Evolutionary conservation across 2,113 vertebrate species (phyloP).

Genomic region (Podilymbus podiceps): DNA sequence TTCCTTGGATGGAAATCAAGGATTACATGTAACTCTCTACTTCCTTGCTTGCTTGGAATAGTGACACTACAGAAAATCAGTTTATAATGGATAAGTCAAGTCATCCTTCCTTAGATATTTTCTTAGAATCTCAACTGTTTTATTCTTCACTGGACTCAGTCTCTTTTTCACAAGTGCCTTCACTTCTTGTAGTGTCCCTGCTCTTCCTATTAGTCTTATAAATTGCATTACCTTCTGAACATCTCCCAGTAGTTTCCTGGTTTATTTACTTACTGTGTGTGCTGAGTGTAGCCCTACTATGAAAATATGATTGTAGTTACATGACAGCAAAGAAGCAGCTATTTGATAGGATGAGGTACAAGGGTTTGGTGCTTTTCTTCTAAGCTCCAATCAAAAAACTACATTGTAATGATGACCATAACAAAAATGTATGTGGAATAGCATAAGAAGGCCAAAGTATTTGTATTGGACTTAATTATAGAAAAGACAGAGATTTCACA

Average conservation of each 20-base stretch:
- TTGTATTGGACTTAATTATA: neutral
- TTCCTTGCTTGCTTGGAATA: slow-evolving; percentile 33
- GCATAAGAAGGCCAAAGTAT: neutral
- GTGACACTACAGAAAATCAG: slow-evolving; percentile 15
- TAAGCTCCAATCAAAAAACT: neutral
- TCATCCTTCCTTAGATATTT: neutral
- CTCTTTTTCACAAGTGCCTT: neutral
- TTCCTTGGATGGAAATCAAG: slow-evolving; percentile 45
- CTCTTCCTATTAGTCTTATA: neutral
- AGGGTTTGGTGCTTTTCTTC: neutral
- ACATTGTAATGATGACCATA: neutral
- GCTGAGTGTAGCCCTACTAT: neutral
- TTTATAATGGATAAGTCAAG: slow-evolving; percentile 1
- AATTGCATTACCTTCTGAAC: neutral
- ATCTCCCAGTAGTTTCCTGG: neutral
- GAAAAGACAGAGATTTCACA: no score
- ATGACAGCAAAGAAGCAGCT: neutral
- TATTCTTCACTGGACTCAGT: neutral
- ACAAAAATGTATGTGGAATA: neutral
- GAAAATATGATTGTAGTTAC: neutral
- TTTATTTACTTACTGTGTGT: neutral
- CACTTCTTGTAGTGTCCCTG: neutral
- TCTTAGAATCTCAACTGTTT: neutral
- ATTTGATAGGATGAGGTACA: neutral
- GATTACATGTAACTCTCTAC: slow-evolving; percentile 32